Conservation (phyloP, 1,140 invertebrate genomes). For the Drosophila navojoa region DNA sequence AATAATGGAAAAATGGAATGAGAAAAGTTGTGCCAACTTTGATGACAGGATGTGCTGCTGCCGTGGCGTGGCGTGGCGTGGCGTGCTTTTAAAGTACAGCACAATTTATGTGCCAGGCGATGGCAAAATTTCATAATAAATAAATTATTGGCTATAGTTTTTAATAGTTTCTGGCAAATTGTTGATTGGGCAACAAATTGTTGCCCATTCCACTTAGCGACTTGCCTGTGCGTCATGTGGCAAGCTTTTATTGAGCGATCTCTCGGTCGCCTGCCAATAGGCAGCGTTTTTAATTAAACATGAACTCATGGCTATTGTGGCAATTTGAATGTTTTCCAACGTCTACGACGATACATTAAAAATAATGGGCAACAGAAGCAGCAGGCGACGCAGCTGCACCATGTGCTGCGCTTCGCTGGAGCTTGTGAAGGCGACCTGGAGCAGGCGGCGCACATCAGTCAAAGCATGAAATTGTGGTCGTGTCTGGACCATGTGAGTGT, state of each 20-base stretch:
- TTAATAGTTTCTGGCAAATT: slow-evolving; percentile 1
- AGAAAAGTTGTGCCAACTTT: slow-evolving; percentile 51
- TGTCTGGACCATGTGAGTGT: slow-evolving; percentile 63
- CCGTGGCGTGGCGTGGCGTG: too few relatives aligned
- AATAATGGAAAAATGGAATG: slow-evolving; percentile 77
- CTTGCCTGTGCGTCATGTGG: slow-evolving; percentile 52
- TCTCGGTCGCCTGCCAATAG: slow-evolving; percentile 29
- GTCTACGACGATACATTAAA: slow-evolving; percentile 33
- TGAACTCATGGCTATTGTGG: slow-evolving; percentile 57
- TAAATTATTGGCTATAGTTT: neutral
- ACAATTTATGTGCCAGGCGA: neutral
- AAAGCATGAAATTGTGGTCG: slow-evolving; percentile 68
- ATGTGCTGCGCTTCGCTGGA: slow-evolving; percentile 51
- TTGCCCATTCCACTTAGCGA: slow-evolving; percentile 61
- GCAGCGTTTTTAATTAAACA: slow-evolving; percentile 73
- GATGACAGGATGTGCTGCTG: slow-evolving; percentile 14
- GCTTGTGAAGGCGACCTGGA: neutral
- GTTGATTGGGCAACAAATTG: slow-evolving; percentile 26
- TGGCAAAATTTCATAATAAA: slow-evolving; percentile 4
- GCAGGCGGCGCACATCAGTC: slow-evolving; percentile 63
- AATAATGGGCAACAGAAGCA: slow-evolving; percentile 16
- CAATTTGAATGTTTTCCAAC: slow-evolving; percentile 26
- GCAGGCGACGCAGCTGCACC: slow-evolving; percentile 25
- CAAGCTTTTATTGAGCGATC: slow-evolving; percentile 18
- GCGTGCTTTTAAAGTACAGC: slow-evolving; percentile 9